phyloP scores from a whole-genome alignment of 1,140 invertebrate species.

The Pogonognathellus flavescens region DNA sequence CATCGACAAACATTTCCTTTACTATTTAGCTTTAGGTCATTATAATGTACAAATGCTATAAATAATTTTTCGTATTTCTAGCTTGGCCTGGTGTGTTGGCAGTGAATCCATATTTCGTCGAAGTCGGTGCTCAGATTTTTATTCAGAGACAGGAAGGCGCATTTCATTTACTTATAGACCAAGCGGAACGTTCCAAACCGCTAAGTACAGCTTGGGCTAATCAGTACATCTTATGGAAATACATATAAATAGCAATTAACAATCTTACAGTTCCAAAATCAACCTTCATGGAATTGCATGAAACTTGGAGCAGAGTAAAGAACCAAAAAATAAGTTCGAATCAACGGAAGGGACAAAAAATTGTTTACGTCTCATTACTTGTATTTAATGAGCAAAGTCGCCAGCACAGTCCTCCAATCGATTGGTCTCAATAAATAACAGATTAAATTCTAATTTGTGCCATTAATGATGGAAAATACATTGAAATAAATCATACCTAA shows the following conservation, averaged over 20 bases:
- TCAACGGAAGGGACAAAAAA: too few relatives aligned
- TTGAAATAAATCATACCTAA: too few relatives aligned
- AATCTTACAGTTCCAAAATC: too few relatives aligned
- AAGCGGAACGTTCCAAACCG: slow-evolving; percentile 35
- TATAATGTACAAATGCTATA: slow-evolving; percentile 5
- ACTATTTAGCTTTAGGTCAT: not conserved
- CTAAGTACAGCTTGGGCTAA: slow-evolving; percentile 58
- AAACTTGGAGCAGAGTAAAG: too few relatives aligned
- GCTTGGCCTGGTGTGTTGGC: slow-evolving; percentile 24
- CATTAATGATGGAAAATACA: too few relatives aligned
- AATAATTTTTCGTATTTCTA: not conserved
- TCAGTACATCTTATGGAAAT: slow-evolving; percentile 59
- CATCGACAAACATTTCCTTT: not conserved
- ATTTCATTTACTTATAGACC: slow-evolving; percentile 46
- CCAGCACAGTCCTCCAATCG: too few relatives aligned
- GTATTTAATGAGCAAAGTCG: too few relatives aligned
- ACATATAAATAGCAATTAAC: slow-evolving; percentile 1
- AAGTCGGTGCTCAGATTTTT: slow-evolving; percentile 51
- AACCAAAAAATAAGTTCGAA: too few relatives aligned
- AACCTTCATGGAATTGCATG: too few relatives aligned
- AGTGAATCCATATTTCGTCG: slow-evolving; percentile 41
- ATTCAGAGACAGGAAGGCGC: slow-evolving; percentile 54
- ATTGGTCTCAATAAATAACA: too few relatives aligned
- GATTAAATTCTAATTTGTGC: too few relatives aligned
- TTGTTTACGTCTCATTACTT: too few relatives aligned